phyloP scores from a whole-genome alignment of 1,140 invertebrate species.

The Oppia nitens region DNA sequence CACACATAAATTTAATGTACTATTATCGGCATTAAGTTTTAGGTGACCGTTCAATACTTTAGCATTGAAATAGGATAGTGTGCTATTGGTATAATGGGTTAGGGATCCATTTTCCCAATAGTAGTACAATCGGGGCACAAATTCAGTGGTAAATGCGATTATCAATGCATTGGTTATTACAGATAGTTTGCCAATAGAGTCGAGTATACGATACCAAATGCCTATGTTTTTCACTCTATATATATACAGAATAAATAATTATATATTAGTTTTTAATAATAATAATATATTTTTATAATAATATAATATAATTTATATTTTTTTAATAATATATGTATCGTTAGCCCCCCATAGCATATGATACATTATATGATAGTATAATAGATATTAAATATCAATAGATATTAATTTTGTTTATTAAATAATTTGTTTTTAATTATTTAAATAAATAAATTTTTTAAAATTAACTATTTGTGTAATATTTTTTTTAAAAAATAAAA shows the following conservation, averaged over 20 bases:
- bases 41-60: constrained; percentile 19
- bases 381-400: too few species aligned
- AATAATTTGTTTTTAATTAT: too few species aligned
- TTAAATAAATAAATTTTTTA: too few species aligned
- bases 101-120: constrained; percentile 40
- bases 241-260: constrained; percentile 8
- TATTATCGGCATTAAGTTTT: constrained; percentile 5
- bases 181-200: constrained; percentile 70
- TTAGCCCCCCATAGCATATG: too few species aligned
- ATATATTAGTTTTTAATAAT: not conserved
- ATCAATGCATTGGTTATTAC: constrained; percentile 93
- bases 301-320: not conserved
- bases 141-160: constrained; percentile 96
- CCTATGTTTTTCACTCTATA: constrained; percentile 25
- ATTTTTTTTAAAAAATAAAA: too few species aligned
- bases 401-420: too few species aligned
- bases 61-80: constrained; percentile 61
- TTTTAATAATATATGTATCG: not conserved
- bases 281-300: constrained; percentile 1
- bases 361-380: too few species aligned
- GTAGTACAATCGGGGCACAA: constrained; percentile 83
- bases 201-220: constrained; percentile 78
- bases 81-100: constrained; percentile 61
- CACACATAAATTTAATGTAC: constrained; percentile 5
- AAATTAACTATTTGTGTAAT: too few species aligned